Conservation (phyloP, 1,140 invertebrate species). For the Pseudomyrmex flavicornis region DNA sequence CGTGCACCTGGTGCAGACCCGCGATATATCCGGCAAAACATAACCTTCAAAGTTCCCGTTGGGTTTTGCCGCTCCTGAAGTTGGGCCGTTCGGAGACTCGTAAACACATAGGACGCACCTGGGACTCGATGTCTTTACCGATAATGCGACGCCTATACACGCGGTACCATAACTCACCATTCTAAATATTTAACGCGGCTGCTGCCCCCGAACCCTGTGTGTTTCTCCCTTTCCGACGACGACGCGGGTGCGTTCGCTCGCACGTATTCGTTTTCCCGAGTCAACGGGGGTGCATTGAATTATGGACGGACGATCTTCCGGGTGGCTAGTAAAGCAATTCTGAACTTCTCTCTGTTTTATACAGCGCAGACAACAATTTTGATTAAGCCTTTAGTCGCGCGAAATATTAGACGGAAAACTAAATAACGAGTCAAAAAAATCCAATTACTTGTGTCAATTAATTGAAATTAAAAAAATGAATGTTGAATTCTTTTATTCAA, state of each 20-base stretch:
- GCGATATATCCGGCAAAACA: slow-evolving; percentile 74
- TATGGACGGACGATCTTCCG: slow-evolving; percentile 43
- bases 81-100: slow-evolving; percentile 76
- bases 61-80: slow-evolving; percentile 66
- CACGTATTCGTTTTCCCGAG: slow-evolving; percentile 51
- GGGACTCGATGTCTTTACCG: slow-evolving; percentile 77
- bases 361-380: slow-evolving; percentile 4
- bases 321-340: slow-evolving; percentile 46
- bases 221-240: slow-evolving; percentile 45
- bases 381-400: not conserved
- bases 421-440: too few relatives aligned
- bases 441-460: not conserved
- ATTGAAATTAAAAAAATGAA: too few relatives aligned
- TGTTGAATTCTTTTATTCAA: not conserved
- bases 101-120: slow-evolving; percentile 80
- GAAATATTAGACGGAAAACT: too few relatives aligned
- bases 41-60: slow-evolving; percentile 76
- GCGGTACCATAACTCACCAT: slow-evolving; percentile 73
- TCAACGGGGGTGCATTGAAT: slow-evolving; percentile 48
- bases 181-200: slow-evolving; percentile 75
- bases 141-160: slow-evolving; percentile 76
- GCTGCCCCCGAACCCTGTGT: slow-evolving; percentile 49
- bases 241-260: slow-evolving; percentile 45
- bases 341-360: slow-evolving; percentile 26
- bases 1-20: slow-evolving; percentile 74